Percentiles rank a stretch among this genome's conserved stretches.
Conservation (phyloP, 2,113 vertebrate species). For the Phyllostomus discolor region DNA sequence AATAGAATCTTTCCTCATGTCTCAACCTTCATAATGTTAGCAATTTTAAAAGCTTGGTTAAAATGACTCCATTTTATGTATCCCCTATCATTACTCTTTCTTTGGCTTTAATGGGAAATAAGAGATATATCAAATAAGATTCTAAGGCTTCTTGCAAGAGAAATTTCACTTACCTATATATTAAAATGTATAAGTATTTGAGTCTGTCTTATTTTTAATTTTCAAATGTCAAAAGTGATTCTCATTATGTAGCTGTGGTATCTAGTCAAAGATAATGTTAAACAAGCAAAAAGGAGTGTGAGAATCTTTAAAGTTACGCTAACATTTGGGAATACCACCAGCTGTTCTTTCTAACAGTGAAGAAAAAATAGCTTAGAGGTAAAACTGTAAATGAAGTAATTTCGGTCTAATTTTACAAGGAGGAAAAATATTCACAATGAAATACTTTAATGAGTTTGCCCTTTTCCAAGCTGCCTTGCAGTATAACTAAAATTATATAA, state of each 20-base stretch:
- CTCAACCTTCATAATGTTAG: background rate
- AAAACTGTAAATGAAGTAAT: slow-evolving; percentile 1
- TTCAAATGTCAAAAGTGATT: slow-evolving; percentile 48
- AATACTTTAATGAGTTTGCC: background rate
- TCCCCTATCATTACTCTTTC: background rate
- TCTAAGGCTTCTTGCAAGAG: background rate
- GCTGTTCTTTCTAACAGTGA: background rate
- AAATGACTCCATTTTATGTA: background rate
- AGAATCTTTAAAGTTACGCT: background rate
- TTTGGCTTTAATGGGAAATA: background rate
- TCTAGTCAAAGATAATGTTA: slow-evolving; percentile 33
- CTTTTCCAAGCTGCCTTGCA: background rate
- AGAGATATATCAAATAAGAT: background rate
- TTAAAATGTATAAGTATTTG: background rate
- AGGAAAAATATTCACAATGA: slow-evolving; percentile 36
- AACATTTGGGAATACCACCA: slow-evolving; percentile 14
- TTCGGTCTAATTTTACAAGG: slow-evolving; percentile 27
- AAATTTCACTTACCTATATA: background rate
- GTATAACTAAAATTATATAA: slow-evolving; percentile 2
- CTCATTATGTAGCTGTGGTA: slow-evolving; percentile 46
- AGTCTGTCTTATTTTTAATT: background rate
- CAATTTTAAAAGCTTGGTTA: background rate
- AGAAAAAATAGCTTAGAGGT: background rate
- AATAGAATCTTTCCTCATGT: background rate
- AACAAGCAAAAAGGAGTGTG: slow-evolving; percentile 1